Base-by-base conservation (phyloP, 2,888 invertebrate species). In the Metalampra italica region DNA sequence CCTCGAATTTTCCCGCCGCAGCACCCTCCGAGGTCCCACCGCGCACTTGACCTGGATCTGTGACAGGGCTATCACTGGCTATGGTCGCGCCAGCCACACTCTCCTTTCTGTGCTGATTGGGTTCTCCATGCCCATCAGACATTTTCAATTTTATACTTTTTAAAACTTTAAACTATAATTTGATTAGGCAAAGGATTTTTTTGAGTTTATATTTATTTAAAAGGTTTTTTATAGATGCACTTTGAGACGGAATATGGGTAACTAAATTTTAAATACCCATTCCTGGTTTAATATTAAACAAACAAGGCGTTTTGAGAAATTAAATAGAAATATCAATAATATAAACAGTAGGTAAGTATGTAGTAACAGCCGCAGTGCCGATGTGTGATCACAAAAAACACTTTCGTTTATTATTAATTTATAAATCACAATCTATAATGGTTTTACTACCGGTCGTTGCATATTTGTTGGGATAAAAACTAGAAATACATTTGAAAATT, bases 61-160 rank as follows among this genome's bases (percentile, higher is more conserved):
- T 94, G 59, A 94, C 92, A 49, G 95, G 95, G 67, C 93, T 93
- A 78, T 94, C 94, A 60, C 91, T 92, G 9, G 94, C 91, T 46
- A 92, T 86, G 61, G 90, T 91, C 2, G 84, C 84, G 2, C 66
- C 68, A 2, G 69, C 70, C n/a, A 87, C 79, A 60, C 79, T 85
- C 41, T 88, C 89, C 56, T 88, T 88, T 38, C 87, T 71, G 43
- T 68, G 62, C 49, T 72, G 75, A 60, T 73, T 80, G 9, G 79
- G 75, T 55, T 88, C 87, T 1, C 78, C 82, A 54, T 83, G 86
- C 5, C 70, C 75, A 49, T 89, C 88, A 51, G 88, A 86, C 87
- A 88, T 88, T 46, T 57, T 63, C 52, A 32, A 12, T 55, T 60
- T 64, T 50, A 46, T 54, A 53, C 53, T 50, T 56, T 50, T 44